These are phyloP conservation scores for Oxyruncus cristatus DNA, from an alignment of 2,113 vertebrate species.

Conservation along the genomic window DNA sequence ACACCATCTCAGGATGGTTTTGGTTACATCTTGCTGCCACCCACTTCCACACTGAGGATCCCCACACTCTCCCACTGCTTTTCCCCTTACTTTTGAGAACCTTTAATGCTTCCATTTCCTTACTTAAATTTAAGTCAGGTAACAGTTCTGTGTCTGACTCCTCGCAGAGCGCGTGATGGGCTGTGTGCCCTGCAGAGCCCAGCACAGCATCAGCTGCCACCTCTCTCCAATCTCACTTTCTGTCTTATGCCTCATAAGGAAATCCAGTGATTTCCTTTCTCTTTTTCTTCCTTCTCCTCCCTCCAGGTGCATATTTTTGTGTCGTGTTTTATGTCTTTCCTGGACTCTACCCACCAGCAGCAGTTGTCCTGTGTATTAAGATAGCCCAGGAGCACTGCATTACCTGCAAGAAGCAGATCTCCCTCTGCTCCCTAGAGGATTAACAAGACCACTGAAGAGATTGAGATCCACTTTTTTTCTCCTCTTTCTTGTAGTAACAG, in stretches of 20 bases:
- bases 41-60: fast-evolving
- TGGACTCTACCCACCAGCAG: neutral
- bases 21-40: neutral
- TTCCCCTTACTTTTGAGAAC: neutral
- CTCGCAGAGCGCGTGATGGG: fast-evolving
- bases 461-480: fast-evolving
- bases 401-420: neutral
- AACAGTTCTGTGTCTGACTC: neutral
- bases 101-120: neutral
- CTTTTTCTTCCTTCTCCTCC: neutral
- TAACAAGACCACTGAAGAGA: neutral
- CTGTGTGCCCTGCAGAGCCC: neutral
- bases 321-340: neutral
- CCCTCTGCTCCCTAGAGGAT: neutral
- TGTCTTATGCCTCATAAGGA: neutral
- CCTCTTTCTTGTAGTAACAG: constrained; percentile 36
- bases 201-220: neutral
- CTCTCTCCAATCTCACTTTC: neutral
- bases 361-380: neutral
- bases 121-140: neutral
- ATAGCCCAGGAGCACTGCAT: fast-evolving
- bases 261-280: neutral
- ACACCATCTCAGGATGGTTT: neutral
- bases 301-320: neutral
- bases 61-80: neutral